phyloP scores from a whole-genome alignment of 2,113 vertebrate species.

The Furnarius figulus region DNA sequence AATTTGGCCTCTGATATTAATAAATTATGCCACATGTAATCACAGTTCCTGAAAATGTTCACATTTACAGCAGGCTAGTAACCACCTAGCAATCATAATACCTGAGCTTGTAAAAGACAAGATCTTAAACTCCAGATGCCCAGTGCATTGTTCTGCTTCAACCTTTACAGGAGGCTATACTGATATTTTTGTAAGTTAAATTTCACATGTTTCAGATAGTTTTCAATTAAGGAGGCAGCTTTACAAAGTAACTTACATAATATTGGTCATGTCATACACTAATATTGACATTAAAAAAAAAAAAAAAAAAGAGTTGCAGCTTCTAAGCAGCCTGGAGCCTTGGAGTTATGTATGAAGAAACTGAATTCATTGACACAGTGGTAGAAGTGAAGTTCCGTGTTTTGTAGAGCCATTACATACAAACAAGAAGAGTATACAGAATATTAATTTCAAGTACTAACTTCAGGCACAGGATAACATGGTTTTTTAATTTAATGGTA shows the following conservation, averaged over 20 bases:
- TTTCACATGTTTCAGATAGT: background rate
- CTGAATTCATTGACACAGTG: background rate
- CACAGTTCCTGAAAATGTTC: background rate
- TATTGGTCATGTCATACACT: background rate
- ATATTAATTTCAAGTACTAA: background rate
- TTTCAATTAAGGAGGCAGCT: background rate
- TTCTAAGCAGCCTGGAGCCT: background rate
- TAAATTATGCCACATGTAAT: background rate
- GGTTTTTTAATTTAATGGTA: background rate
- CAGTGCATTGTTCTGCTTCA: background rate
- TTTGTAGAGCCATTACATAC: background rate
- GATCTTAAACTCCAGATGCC: background rate
- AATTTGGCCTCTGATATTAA: background rate
- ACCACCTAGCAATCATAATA: background rate
- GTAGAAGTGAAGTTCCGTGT: background rate
- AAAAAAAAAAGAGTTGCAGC: background rate
- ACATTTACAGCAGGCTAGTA: background rate
- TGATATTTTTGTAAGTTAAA: background rate
- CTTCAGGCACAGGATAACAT: background rate
- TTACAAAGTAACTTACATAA: background rate
- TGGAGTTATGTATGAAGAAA: background rate
- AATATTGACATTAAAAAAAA: background rate
- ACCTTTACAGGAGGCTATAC: background rate
- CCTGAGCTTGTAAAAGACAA: background rate
- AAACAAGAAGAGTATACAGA: background rate